phyloP scores from a whole-genome alignment of 1,140 invertebrate genomes.

The Panagrolaimus sp. region DNA sequence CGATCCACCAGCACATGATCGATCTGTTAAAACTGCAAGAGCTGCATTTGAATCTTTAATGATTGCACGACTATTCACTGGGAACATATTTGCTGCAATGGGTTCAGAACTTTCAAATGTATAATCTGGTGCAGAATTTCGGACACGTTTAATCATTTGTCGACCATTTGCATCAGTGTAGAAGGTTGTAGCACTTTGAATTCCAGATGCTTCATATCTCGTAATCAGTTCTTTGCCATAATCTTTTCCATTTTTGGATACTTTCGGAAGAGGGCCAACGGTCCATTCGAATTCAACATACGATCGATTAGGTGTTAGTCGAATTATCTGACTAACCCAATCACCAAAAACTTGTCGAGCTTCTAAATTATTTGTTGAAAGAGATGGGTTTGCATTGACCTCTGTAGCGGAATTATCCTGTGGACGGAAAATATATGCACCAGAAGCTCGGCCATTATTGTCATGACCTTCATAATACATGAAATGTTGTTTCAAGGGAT shows the following conservation, averaged over 20 bases:
- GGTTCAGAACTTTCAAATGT: constrained; percentile 16
- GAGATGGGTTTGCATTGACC: neutral
- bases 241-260: neutral
- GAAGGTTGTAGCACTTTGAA: constrained; percentile 65
- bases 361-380: constrained; percentile 59
- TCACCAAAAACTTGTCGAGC: constrained; percentile 70
- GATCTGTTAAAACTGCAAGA: neutral
- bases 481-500: neutral
- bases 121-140: constrained; percentile 14
- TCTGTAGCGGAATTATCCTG: neutral
- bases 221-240: constrained; percentile 1
- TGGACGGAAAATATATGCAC: neutral
- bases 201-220: constrained; percentile 13
- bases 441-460: constrained; percentile 4
- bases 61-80: neutral
- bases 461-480: constrained; percentile 9
- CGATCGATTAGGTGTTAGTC: constrained; percentile 67
- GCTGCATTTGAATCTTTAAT: neutral
- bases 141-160: constrained; percentile 72
- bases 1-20: neutral
- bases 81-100: neutral
- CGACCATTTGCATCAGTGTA: constrained; percentile 90
- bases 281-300: constrained; percentile 82
- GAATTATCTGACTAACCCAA: constrained; percentile 75
- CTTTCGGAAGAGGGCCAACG: constrained; percentile 77